Percentiles rank a stretch among this genome's conserved stretches.
phyloP scores from a whole-genome alignment of 2,888 invertebrate genomes.

The Folsomia candida region DNA sequence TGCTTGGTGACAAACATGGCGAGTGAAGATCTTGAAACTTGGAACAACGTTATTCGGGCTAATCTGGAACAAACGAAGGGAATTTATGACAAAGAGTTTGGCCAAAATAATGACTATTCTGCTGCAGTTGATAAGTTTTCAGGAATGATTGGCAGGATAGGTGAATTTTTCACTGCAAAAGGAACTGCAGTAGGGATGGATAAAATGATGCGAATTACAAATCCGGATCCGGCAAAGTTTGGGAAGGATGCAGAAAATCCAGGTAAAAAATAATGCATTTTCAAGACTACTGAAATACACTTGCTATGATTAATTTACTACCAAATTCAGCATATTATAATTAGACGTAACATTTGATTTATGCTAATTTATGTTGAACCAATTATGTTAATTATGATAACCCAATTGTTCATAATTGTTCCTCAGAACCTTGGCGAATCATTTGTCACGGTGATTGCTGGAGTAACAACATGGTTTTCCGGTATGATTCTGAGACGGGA shows the following conservation, averaged over 20 bases:
- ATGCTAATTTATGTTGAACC: no score
- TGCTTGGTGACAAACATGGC: not conserved
- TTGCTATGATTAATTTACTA: no score
- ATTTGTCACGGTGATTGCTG: slow-evolving; percentile 26
- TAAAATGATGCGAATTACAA: not conserved
- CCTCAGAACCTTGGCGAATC: slow-evolving; percentile 22
- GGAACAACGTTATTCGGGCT: not conserved
- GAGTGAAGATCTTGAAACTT: not conserved
- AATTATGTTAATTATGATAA: no score
- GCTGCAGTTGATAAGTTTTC: not conserved
- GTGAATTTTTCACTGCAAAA: no score
- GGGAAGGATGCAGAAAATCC: not conserved
- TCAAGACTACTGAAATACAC: no score
- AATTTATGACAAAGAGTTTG: not conserved
- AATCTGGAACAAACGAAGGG: not conserved
- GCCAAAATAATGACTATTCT: not conserved
- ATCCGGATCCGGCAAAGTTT: not conserved
- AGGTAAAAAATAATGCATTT: not conserved
- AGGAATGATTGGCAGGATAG: no score
- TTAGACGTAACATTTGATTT: no score
- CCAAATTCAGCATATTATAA: no score
- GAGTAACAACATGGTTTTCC: slow-evolving; percentile 31
- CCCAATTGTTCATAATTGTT: no score
- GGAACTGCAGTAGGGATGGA: not conserved
- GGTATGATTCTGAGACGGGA: slow-evolving; percentile 8